Base-by-base conservation (phyloP, 1,140 invertebrate species). In the Atopsyche davidsoni region DNA sequence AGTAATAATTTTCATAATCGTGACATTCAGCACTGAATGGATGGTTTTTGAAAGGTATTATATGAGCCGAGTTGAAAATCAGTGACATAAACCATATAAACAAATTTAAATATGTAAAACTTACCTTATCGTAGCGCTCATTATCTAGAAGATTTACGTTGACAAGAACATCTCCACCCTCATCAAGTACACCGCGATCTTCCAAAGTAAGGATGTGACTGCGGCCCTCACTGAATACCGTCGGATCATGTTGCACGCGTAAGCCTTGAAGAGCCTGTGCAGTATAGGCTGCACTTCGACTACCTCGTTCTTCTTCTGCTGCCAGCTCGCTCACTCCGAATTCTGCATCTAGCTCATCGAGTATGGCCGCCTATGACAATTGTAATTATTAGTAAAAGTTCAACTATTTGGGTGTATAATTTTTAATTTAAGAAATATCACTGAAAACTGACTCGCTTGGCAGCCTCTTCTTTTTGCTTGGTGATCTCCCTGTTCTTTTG, bases 81-180 rank as follows among this genome's bases (percentile, higher is more conserved):
- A n/a, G n/a, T n/a, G n/a, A 28, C 6, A 28, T 28, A 7, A n/a
- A 28, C 24, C 6, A 28, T 28, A 6, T 7, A 28, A 28, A 28
- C 24, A 28, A 6, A 28, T n/a, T 6, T 28, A n/a, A 28, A 28
- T 7, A 28, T 28, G 6, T 7, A 36, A 36, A 36, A 47, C 50
- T 59, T 67, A 82, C 80, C 73, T 87, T 89, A 59, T 88, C 86
- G 63, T 93, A 92, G 42, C 81, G 79, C 68, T 99, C 96, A 62
- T 95, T 82, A 64, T 99, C 96, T 1, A 92, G 64, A 64, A 98
- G 83, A 68, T 98, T 99, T 2, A 98, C 91, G 76, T 98, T 99
- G 17, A 98, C 82, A 17, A 99, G 75, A 11, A 92, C 84, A 73
- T 99, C 96, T 48, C 79, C 81, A 42, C 87, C 84, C 40, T 94